Conservation (phyloP, 2,113 vertebrate genomes). For the Epinephelus moara region DNA sequence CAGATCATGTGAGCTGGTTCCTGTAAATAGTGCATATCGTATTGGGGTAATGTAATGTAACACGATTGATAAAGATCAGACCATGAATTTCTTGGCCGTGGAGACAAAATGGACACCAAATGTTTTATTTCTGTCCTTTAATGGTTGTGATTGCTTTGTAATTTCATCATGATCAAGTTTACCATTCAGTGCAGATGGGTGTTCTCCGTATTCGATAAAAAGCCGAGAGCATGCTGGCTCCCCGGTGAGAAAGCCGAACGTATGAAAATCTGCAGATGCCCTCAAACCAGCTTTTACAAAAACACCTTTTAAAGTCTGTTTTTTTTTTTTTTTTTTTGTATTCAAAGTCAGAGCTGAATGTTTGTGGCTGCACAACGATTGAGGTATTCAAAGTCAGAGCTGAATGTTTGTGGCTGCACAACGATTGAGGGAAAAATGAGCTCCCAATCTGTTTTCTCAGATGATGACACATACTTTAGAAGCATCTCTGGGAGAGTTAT, state of each 20-base stretch:
- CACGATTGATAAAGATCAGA: neutral
- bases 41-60: neutral
- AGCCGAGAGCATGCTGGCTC: neutral
- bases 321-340: constrained; percentile 24
- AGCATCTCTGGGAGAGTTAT: constrained; percentile 16
- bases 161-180: constrained; percentile 52
- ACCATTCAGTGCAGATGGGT: neutral
- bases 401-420: constrained; percentile 22
- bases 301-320: neutral
- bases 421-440: constrained; percentile 26
- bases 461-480: constrained; percentile 30
- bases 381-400: constrained; percentile 10
- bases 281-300: constrained; percentile 20
- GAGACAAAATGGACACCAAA: neutral
- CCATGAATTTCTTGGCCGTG: too few relatives aligned
- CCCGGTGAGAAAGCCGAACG: constrained; percentile 8
- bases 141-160: constrained; percentile 24
- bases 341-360: constrained; percentile 11
- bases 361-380: constrained; percentile 22
- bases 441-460: constrained; percentile 37
- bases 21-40: neutral
- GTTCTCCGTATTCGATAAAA: neutral
- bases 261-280: constrained; percentile 17
- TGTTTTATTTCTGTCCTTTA: neutral
- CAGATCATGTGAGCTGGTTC: too few relatives aligned